A percentile compares a stretch with the other conserved stretches of the same genome.
Conservation (phyloP, 2,888 invertebrate genomes). For the Agrypnus murinus region DNA sequence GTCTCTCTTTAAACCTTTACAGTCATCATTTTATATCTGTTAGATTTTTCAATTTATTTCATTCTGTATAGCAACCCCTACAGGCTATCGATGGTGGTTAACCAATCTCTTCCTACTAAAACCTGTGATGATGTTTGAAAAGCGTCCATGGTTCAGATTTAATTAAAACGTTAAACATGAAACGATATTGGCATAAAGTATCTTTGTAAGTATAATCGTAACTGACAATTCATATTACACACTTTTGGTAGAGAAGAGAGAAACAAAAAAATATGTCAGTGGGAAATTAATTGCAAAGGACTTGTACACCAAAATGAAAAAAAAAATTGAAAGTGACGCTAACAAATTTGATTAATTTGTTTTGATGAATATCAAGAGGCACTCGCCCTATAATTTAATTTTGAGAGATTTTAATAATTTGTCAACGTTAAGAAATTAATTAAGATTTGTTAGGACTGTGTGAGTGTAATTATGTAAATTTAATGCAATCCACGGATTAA, state of each 20-base stretch:
- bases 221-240: slow-evolving; percentile 28
- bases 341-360: slow-evolving; percentile 6
- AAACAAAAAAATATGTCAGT: not conserved
- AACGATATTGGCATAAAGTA: slow-evolving; percentile 22
- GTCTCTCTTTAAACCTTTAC: too few relatives aligned
- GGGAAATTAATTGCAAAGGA: slow-evolving; percentile 1
- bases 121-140: not conserved
- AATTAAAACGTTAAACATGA: slow-evolving; percentile 14
- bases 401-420: not conserved
- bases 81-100: too few relatives aligned
- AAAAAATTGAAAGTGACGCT: not conserved
- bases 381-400: not conserved
- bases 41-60: too few relatives aligned
- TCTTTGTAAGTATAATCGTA: slow-evolving; percentile 18
- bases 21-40: too few relatives aligned
- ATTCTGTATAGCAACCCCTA: too few relatives aligned
- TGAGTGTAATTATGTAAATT: slow-evolving; percentile 2
- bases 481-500: not conserved
- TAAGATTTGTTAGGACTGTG: slow-evolving; percentile 1
- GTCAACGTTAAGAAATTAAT: slow-evolving; percentile 3
- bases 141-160: slow-evolving; percentile 1
- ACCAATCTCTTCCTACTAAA: not conserved
- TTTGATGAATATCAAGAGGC: too few relatives aligned
- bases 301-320: not conserved
- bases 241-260: not conserved